Percentiles rank a stretch among this genome's conserved stretches.
Evolutionary conservation across 2,113 vertebrate species (phyloP).

Genomic region (Thalassoma bifasciatum): DNA sequence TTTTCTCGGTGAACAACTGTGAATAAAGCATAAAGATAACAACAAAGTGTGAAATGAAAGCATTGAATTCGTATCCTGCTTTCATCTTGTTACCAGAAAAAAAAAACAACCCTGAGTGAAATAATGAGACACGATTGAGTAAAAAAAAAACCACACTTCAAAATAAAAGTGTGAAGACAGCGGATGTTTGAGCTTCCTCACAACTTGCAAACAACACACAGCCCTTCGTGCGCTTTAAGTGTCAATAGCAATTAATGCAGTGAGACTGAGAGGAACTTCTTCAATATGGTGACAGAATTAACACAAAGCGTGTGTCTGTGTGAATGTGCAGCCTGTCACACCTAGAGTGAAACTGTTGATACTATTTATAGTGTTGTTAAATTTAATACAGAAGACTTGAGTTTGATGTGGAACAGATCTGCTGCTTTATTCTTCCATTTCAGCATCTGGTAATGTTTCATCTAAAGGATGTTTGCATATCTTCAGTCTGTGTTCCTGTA

Average conservation of each 20-base stretch:
- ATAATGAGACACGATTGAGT: slow-evolving; percentile 30
- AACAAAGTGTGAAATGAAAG: background rate
- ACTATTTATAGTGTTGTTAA: slow-evolving; percentile 15
- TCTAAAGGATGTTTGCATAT: background rate
- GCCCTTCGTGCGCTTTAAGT: slow-evolving; percentile 11
- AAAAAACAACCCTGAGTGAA: slow-evolving; percentile 5
- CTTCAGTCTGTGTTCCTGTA: background rate
- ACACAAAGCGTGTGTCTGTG: slow-evolving; percentile 41
- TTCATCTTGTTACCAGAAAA: background rate
- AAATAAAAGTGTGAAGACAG: slow-evolving; percentile 3
- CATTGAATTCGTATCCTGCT: background rate
- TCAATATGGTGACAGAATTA: slow-evolving; percentile 52
- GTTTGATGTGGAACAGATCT: background rate
- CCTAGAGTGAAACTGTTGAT: background rate
- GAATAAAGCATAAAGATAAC: slow-evolving; percentile 7
- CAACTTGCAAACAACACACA: slow-evolving; percentile 37
- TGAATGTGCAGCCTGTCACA: slow-evolving; percentile 18
- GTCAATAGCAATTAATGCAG: slow-evolving; percentile 54
- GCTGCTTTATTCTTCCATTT: background rate
- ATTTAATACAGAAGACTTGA: background rate
- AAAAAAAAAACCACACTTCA: slow-evolving; percentile 30
- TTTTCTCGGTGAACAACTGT: slow-evolving; percentile 1
- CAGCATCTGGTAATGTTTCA: background rate
- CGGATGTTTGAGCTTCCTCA: slow-evolving; percentile 37
- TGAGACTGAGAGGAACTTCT: slow-evolving; percentile 21